Conservation (phyloP, 2,888 invertebrate species). For the Tenthredo mesomela region DNA sequence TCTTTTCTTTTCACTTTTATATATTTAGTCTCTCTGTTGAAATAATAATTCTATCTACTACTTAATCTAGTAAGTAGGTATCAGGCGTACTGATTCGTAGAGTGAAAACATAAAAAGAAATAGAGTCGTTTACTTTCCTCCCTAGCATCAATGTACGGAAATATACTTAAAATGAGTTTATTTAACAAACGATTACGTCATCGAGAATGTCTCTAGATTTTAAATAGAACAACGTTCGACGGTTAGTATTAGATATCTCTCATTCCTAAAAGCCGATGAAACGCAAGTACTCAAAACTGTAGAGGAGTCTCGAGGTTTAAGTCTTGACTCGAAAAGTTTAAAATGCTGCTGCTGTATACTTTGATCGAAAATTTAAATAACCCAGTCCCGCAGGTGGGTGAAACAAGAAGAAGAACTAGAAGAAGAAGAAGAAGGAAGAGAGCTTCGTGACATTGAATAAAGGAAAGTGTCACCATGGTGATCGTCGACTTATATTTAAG, state of each 20-base stretch:
- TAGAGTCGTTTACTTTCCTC: not conserved
- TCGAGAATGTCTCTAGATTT: not conserved
- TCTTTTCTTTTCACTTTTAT: not conserved
- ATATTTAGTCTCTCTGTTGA: not conserved
- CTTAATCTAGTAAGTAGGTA: not conserved
- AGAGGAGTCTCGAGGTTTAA: not conserved
- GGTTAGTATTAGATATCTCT: not conserved
- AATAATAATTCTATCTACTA: not conserved
- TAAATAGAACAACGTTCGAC: not conserved
- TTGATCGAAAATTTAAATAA: not conserved
- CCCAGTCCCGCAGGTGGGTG: not conserved
- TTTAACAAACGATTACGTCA: not conserved
- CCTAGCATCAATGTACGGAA: not conserved
- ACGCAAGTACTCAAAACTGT: not conserved
- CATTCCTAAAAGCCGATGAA: not conserved
- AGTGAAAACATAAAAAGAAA: not conserved
- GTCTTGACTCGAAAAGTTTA: not conserved
- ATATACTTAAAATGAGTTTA: not conserved
- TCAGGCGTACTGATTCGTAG: not conserved
- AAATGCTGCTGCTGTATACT: not conserved
- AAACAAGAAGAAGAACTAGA: not conserved
- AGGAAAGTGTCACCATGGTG: slow-evolving; percentile 11
- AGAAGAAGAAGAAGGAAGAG: not conserved
- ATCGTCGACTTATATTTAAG: slow-evolving; percentile 13
- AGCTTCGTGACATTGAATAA: not conserved